Conservation (phyloP, 2,797 vertebrate species). For the Acrossocheilus fasciatus region DNA sequence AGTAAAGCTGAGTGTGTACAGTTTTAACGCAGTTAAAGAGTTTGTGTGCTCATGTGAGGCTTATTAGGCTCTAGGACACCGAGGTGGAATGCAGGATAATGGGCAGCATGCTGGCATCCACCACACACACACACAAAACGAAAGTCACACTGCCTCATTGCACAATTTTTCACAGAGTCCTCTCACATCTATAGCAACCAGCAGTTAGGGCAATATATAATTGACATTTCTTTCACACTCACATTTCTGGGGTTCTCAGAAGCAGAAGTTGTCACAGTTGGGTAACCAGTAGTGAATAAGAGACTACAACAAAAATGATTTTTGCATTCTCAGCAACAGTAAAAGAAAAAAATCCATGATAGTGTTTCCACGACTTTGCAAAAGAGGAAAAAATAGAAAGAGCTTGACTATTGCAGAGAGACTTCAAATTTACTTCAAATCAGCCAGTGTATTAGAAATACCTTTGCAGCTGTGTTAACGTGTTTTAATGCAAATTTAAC, state of each 20-base stretch:
- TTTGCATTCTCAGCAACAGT: background rate
- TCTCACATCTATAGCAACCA: constrained; percentile 30
- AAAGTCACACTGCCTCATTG: constrained; percentile 45
- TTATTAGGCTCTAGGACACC: constrained; percentile 68
- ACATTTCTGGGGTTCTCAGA: background rate
- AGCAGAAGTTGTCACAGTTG: background rate
- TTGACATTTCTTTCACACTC: background rate
- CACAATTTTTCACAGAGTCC: constrained; percentile 19
- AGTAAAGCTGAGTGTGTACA: constrained; percentile 51
- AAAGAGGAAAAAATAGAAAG: background rate
- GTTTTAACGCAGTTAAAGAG: constrained; percentile 69
- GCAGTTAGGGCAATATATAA: background rate
- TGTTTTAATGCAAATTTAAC: background rate
- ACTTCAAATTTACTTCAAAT: background rate
- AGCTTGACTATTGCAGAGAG: background rate
- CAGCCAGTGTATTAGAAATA: background rate
- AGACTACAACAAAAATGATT: background rate
- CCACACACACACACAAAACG: constrained; percentile 36
- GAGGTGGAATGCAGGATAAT: constrained; percentile 74
- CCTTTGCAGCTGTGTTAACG: background rate
- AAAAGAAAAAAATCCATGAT: background rate
- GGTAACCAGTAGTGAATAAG: background rate
- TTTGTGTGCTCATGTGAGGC: constrained; percentile 76
- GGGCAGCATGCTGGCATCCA: constrained; percentile 60
- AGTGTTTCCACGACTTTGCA: background rate